phyloP scores from a whole-genome alignment of 2,797 vertebrate species.

The Perodicticus potto region DNA sequence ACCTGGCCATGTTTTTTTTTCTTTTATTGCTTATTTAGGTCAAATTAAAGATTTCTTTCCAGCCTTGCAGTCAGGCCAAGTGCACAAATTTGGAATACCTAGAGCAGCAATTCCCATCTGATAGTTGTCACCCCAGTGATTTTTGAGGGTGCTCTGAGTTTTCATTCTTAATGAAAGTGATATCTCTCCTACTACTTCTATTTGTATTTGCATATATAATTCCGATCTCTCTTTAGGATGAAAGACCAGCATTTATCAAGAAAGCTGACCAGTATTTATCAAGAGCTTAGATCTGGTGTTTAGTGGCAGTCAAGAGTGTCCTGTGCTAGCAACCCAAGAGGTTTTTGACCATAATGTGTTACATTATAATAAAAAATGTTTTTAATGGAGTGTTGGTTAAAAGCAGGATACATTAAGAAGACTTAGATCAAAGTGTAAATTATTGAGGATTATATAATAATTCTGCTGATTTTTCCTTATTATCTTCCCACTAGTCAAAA shows the following conservation, averaged over 20 bases:
- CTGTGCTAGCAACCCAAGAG: not conserved
- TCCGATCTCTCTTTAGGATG: not conserved
- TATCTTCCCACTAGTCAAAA: slow-evolving; percentile 5
- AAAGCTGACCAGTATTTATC: not conserved
- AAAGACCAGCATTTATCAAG: not conserved
- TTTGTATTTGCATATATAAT: not conserved
- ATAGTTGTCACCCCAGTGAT: not conserved
- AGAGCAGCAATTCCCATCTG: not conserved
- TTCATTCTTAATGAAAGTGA: not conserved
- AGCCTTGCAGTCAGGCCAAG: not conserved
- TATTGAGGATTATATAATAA: slow-evolving; percentile 2
- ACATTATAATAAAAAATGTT: slow-evolving; percentile 8
- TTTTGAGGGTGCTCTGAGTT: not conserved
- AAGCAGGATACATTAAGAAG: slow-evolving; percentile 48
- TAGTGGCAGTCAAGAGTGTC: not conserved
- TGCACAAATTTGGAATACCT: not conserved
- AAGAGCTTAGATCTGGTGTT: not conserved
- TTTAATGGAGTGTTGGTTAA: slow-evolving; percentile 31
- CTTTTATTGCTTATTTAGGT: not conserved
- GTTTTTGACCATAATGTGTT: not conserved
- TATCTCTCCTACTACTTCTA: not conserved
- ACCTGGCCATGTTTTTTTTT: not conserved
- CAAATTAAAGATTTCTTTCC: not conserved
- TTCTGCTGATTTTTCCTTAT: not conserved
- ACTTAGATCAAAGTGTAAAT: slow-evolving; percentile 26